phyloP scores from a whole-genome alignment of 2,113 vertebrate species.

The Hirundichthys speculiger region DNA sequence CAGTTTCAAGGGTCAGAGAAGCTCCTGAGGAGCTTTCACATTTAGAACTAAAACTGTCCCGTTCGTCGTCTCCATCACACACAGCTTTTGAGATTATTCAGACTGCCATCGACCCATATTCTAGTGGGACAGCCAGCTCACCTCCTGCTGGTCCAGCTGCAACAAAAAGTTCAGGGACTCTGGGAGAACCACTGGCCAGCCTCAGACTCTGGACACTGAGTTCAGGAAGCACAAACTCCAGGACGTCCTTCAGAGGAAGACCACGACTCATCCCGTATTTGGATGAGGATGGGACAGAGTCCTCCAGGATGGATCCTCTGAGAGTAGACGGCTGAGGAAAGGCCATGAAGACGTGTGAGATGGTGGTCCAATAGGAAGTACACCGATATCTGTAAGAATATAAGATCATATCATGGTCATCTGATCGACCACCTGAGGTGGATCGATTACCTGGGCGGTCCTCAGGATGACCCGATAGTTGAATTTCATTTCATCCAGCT shows the following conservation, averaged over 20 bases:
- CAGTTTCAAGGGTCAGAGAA: too few species aligned
- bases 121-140: slow-evolving; percentile 15
- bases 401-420: too few species aligned
- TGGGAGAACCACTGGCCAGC: slow-evolving; percentile 11
- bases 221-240: slow-evolving; percentile 20
- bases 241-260: slow-evolving; percentile 18
- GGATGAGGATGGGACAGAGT: slow-evolving; percentile 15
- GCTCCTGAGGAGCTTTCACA: too few species aligned
- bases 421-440: too few species aligned
- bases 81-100: too few species aligned
- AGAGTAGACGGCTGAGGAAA: slow-evolving; percentile 13
- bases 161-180: slow-evolving; percentile 17
- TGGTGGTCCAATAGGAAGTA: too few species aligned
- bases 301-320: slow-evolving; percentile 22
- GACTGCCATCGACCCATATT: too few species aligned
- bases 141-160: slow-evolving; percentile 28
- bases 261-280: slow-evolving; percentile 8
- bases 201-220: slow-evolving; percentile 10
- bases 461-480: slow-evolving; percentile 21
- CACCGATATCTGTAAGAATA: too few species aligned
- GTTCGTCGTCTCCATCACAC: too few species aligned
- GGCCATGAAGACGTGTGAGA: too few species aligned
- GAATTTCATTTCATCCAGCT: not conserved
- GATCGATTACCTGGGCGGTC: slow-evolving; percentile 15
- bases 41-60: too few species aligned